phyloP scores from a whole-genome alignment of 2,113 vertebrate genomes.

The Ophiodon elongatus region DNA sequence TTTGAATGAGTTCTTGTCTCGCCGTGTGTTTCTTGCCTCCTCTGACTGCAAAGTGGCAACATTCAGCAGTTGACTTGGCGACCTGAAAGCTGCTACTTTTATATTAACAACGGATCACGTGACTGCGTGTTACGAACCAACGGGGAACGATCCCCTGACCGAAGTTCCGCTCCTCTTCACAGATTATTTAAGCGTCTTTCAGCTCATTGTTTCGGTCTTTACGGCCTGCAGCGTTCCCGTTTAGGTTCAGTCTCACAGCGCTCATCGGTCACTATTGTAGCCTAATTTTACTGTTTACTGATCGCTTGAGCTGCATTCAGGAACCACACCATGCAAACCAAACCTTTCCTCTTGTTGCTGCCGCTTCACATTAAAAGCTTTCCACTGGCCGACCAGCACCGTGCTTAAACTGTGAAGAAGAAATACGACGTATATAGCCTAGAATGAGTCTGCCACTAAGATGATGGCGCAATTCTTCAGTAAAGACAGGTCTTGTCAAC shows the following conservation, averaged over 20 bases:
- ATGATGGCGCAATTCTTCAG: neutral
- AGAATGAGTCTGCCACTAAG: neutral
- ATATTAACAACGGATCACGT: neutral
- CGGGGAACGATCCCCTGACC: neutral
- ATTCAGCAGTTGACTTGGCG: neutral
- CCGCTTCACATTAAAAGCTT: neutral
- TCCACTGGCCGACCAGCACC: neutral
- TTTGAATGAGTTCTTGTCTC: neutral
- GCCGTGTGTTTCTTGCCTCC: neutral
- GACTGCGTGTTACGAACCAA: neutral
- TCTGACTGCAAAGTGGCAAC: neutral
- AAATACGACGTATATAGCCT: neutral
- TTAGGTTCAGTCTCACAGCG: neutral
- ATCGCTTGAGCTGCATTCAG: neutral
- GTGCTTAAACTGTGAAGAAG: neutral
- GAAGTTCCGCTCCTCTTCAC: neutral
- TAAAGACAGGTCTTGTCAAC: neutral
- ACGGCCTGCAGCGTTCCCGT: neutral
- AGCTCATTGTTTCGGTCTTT: neutral
- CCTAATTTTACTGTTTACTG: too few relatives aligned
- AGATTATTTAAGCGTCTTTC: neutral
- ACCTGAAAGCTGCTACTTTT: neutral
- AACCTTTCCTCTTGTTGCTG: neutral
- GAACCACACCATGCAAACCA: neutral
- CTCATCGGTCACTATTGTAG: neutral